Evolutionary conservation across 2,113 vertebrate species (phyloP).

Genomic region (Xyliphius kryptos): DNA sequence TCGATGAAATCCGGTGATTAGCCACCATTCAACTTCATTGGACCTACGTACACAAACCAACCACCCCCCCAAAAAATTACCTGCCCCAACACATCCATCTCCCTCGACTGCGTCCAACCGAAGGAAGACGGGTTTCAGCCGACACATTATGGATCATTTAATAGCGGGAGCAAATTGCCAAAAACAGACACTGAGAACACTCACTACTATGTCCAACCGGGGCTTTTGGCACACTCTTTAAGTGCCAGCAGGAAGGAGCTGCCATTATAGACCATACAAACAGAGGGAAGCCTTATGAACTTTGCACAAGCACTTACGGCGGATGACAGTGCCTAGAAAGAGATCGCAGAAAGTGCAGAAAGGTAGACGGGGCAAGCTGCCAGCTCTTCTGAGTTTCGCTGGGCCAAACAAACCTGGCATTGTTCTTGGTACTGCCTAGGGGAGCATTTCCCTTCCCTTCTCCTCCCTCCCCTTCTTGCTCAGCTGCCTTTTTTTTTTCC

Average conservation of each 20-base stretch:
- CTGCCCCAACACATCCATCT: background rate
- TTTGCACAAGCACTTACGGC: constrained; percentile 66
- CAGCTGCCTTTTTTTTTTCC: constrained; percentile 42
- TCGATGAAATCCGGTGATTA: constrained; percentile 9
- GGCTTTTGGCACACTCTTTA: constrained; percentile 52
- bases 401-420: constrained; percentile 62
- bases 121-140: constrained; percentile 33
- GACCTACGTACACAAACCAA: constrained; percentile 19
- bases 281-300: constrained; percentile 71
- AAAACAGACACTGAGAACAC: constrained; percentile 59
- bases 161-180: constrained; percentile 50
- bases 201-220: constrained; percentile 50
- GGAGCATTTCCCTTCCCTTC: constrained; percentile 47
- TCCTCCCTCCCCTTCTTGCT: constrained; percentile 25
- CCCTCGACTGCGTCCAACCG: background rate
- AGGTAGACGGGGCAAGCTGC: constrained; percentile 56
- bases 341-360: constrained; percentile 47
- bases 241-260: constrained; percentile 62
- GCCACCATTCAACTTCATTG: constrained; percentile 14
- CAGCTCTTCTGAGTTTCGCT: constrained; percentile 61
- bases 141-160: constrained; percentile 43
- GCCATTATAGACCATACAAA: constrained; percentile 59
- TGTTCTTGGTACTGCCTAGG: constrained; percentile 56
- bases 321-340: constrained; percentile 43
- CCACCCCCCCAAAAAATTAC: background rate